phyloP scores from a whole-genome alignment of 2,888 invertebrate genomes.

The Zele albiditarsus region DNA sequence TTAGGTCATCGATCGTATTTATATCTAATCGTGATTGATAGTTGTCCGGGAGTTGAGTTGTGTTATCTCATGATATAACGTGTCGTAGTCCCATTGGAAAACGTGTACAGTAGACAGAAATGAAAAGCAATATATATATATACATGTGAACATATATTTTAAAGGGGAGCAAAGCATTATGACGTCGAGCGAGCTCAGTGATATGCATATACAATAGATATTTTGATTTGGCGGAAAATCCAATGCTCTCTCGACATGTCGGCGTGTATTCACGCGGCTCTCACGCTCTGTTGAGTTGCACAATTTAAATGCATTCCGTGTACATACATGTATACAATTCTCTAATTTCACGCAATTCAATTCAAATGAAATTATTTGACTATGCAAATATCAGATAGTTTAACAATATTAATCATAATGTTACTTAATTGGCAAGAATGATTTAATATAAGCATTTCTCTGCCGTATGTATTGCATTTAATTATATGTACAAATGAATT shows the following conservation, averaged over 20 bases:
- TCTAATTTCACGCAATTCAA: not conserved
- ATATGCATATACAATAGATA: conserved; percentile 28
- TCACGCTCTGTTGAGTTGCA: conserved; percentile 23
- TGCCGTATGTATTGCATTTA: not conserved
- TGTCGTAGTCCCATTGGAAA: conserved; percentile 7
- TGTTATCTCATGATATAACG: conserved; percentile 26
- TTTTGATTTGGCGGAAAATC: conserved; percentile 34
- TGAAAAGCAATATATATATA: not conserved
- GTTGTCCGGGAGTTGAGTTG: not conserved
- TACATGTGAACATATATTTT: not conserved
- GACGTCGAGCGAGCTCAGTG: not conserved
- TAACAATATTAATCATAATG: not conserved
- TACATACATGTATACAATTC: not conserved
- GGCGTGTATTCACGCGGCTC: conserved; percentile 8
- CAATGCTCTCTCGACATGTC: conserved; percentile 24
- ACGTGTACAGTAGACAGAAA: conserved; percentile 11
- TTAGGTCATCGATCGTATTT: conserved; percentile 13
- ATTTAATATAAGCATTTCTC: not conserved
- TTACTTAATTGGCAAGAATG: not conserved
- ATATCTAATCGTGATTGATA: conserved; percentile 29
- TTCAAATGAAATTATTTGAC: not conserved
- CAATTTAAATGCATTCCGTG: conserved; percentile 9
- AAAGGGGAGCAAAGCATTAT: conserved; percentile 5
- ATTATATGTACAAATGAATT: not conserved
- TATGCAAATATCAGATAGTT: not conserved